Conservation (phyloP, 1,140 invertebrate species). For the Marisa cornuarietis region DNA sequence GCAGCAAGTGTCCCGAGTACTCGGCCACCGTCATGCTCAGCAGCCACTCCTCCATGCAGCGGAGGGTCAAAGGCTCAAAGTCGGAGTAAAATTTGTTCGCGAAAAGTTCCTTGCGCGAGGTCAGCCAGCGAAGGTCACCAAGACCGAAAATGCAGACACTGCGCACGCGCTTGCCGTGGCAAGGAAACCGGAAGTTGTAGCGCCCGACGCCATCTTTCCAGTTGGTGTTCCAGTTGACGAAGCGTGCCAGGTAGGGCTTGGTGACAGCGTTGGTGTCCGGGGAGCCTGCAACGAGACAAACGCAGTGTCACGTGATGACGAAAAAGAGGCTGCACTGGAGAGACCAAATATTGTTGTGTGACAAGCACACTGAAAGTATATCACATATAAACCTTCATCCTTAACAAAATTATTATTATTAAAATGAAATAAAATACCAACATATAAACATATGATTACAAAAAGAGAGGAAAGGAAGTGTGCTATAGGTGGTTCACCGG, state of each 20-base stretch:
- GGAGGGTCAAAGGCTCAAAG: conserved; percentile 50
- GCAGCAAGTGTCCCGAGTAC: not conserved
- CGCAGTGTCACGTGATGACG: not conserved
- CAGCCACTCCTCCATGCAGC: conserved; percentile 60
- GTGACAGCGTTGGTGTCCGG: conserved; percentile 31
- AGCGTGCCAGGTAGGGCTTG: conserved; percentile 41
- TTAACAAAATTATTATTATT: no score
- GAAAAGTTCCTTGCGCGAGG: conserved; percentile 47
- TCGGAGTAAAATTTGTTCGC: conserved; percentile 58
- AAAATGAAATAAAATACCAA: no score
- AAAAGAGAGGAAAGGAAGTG: no score
- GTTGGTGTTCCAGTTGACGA: conserved; percentile 37
- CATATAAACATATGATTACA: no score
- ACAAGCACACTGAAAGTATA: no score
- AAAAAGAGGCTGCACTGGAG: not conserved
- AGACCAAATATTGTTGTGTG: no score
- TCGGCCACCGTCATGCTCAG: conserved; percentile 40
- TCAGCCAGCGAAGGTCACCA: conserved; percentile 46
- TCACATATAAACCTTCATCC: no score
- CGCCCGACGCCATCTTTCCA: conserved; percentile 30
- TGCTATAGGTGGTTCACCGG: no score
- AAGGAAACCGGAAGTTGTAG: conserved; percentile 37
- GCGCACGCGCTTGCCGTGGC: conserved; percentile 47
- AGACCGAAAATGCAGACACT: conserved; percentile 57
- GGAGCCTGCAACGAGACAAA: conserved; percentile 25